Evolutionary conservation across 2,888 invertebrate genomes (phyloP).

Genomic region (Oxystoma pomonae): DNA sequence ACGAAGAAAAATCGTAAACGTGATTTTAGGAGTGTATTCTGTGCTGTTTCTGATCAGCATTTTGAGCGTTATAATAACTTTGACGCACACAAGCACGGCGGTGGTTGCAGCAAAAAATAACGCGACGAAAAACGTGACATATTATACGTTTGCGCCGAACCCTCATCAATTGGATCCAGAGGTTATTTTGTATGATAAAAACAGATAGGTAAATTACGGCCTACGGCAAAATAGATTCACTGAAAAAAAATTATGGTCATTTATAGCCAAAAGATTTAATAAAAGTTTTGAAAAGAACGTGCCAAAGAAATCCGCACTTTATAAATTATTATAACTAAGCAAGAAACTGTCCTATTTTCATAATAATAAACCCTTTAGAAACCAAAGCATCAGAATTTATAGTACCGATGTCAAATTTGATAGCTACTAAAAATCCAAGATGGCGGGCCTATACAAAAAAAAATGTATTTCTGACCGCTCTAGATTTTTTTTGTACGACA

Average conservation of each 20-base stretch:
- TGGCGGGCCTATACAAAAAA: too few species aligned
- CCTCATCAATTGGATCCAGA: conserved; percentile 17
- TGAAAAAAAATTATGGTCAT: conserved; percentile 13
- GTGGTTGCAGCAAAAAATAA: conserved; percentile 23
- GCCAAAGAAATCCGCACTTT: too few species aligned
- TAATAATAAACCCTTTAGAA: too few species aligned
- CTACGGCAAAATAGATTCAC: not conserved
- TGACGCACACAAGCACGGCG: conserved; percentile 49
- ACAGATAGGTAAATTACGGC: conserved; percentile 9
- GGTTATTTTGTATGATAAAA: conserved; percentile 6
- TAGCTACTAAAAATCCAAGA: too few species aligned
- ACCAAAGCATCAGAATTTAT: too few species aligned
- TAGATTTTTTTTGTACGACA: too few species aligned
- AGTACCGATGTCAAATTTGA: too few species aligned
- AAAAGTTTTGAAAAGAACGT: too few species aligned
- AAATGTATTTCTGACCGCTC: too few species aligned
- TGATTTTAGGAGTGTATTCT: conserved; percentile 19
- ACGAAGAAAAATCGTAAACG: conserved; percentile 63
- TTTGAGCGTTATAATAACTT: conserved; percentile 72
- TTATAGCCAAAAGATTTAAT: too few species aligned
- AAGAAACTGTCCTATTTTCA: too few species aligned
- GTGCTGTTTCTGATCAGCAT: conserved; percentile 53
- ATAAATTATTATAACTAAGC: too few species aligned
- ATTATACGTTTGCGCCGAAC: conserved; percentile 40
- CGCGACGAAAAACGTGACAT: conserved; percentile 34